A percentile compares a stretch with the other conserved stretches of the same genome.
These are phyloP conservation scores for Albula goreensis DNA, from an alignment of 2,113 vertebrate species.

Conservation along the genomic window DNA sequence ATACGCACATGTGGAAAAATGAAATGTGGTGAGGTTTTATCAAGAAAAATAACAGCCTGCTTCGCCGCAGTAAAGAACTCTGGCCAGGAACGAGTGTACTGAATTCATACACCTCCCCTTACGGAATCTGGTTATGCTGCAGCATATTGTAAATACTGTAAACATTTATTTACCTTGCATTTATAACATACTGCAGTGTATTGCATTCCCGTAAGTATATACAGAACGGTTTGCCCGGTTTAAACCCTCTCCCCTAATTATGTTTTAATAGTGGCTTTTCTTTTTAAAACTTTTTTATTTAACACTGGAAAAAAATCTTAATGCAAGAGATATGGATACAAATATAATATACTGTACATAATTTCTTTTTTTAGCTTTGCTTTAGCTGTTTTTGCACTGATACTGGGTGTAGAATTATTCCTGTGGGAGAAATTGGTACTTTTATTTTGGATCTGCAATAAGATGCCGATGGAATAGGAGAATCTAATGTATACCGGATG, in stretches of 20 bases:
- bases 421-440: neutral
- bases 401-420: slow-evolving; percentile 12
- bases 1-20: neutral
- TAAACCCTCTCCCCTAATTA: slow-evolving; percentile 49
- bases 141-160: no score
- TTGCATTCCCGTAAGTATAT: neutral
- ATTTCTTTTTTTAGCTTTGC: slow-evolving; percentile 7
- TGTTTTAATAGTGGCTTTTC: slow-evolving; percentile 52
- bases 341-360: slow-evolving; percentile 40
- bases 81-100: slow-evolving; percentile 14
- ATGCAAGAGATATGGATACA: neutral
- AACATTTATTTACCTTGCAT: no score
- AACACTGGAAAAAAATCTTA: slow-evolving; percentile 19
- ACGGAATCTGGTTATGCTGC: no score
- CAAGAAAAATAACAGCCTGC: neutral
- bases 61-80: neutral
- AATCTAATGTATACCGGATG: neutral
- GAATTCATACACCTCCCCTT: slow-evolving; percentile 32
- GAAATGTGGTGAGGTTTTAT: neutral
- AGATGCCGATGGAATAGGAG: slow-evolving; percentile 12
- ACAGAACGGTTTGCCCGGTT: slow-evolving; percentile 45
- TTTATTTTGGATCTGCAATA: slow-evolving; percentile 19
- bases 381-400: slow-evolving; percentile 24
- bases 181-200: no score
- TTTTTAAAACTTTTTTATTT: slow-evolving; percentile 35